phyloP scores from a whole-genome alignment of 2,888 invertebrate species.

The Therioaphis trifolii region DNA sequence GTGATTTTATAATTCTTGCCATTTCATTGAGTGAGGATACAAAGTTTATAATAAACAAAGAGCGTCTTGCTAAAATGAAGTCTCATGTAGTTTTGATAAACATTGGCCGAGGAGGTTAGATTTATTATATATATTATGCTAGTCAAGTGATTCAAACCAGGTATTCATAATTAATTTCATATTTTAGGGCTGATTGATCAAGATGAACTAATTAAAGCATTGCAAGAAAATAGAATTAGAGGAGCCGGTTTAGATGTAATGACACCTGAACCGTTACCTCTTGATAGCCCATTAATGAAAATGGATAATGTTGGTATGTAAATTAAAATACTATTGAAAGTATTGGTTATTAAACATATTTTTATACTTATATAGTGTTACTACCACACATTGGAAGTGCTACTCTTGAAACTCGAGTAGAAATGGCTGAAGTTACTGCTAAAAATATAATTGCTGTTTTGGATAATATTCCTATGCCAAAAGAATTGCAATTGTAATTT shows the following conservation, averaged over 20 bases:
- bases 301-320: conserved; percentile 83
- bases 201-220: conserved; percentile 81
- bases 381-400: conserved; percentile 96
- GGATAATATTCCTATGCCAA: conserved; percentile 77
- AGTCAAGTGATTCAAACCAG: not conserved
- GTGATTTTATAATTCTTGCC: conserved; percentile 89
- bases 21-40: conserved; percentile 85
- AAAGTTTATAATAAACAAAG: conserved; percentile 80
- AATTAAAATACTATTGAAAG: not conserved
- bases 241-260: conserved; percentile 93
- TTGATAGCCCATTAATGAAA: conserved; percentile 79
- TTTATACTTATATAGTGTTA: conserved; percentile 70
- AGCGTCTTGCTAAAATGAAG: conserved; percentile 90
- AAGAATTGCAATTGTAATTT: conserved; percentile 67
- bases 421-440: conserved; percentile 87
- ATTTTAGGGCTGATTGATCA: conserved; percentile 72
- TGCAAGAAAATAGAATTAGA: conserved; percentile 80
- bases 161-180: conserved; percentile 46
- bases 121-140: no score
- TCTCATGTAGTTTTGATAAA: conserved; percentile 68
- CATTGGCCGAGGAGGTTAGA: not conserved
- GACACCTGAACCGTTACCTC: conserved; percentile 88
- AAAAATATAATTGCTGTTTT: conserved; percentile 85
- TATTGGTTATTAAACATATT: not conserved
- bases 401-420: conserved; percentile 80